phyloP scores from a whole-genome alignment of 2,888 invertebrate species.

The Dicyrtomina minuta region DNA sequence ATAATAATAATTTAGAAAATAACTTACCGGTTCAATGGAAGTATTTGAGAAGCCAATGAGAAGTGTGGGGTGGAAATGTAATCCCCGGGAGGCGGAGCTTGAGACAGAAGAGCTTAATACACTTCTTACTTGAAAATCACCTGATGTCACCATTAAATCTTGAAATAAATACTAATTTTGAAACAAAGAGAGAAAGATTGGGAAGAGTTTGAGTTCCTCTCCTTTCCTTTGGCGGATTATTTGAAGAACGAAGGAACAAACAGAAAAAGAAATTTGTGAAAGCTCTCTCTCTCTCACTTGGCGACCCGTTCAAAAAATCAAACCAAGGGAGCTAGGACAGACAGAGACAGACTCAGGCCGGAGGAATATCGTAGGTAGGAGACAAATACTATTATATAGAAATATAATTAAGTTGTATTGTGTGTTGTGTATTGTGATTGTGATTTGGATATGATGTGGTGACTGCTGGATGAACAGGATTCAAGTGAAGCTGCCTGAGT shows the following conservation, averaged over 20 bases:
- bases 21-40: conserved; percentile 33
- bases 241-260: background rate
- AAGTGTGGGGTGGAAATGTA: conserved; percentile 12
- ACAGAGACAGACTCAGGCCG: too few relatives aligned
- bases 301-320: too few relatives aligned
- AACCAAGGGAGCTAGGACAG: too few relatives aligned
- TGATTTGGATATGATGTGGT: too few relatives aligned
- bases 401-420: too few relatives aligned
- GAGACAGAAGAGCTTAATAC: conserved; percentile 17
- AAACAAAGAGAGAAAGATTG: conserved; percentile 13
- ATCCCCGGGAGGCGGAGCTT: conserved; percentile 8
- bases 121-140: conserved; percentile 26
- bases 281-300: too few relatives aligned
- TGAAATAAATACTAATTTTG: conserved; percentile 11
- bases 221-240: background rate
- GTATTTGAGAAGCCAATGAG: conserved; percentile 32
- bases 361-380: too few relatives aligned
- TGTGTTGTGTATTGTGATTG: too few relatives aligned
- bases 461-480: too few relatives aligned
- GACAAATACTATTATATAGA: too few relatives aligned
- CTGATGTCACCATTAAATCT: conserved; percentile 38
- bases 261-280: background rate
- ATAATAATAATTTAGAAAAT: too few relatives aligned
- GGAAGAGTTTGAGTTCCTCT: background rate
- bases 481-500: too few relatives aligned